Percentiles rank a stretch among this genome's conserved stretches.
These are phyloP conservation scores for Thereva nobilitata DNA, from an alignment of 2,888 invertebrate species.

Conservation along the genomic window DNA sequence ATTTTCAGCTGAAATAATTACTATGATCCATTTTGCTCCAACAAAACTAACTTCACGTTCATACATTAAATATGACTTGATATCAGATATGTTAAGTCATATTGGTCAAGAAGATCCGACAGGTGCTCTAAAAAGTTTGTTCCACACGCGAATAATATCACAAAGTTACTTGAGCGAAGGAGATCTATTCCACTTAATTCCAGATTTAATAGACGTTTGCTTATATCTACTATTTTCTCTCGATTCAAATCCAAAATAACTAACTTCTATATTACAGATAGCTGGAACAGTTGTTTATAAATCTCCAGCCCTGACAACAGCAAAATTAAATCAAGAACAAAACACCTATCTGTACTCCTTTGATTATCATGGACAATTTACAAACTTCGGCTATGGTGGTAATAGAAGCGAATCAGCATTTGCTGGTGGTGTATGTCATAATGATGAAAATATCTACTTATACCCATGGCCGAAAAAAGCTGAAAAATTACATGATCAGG, in stretches of 20 bases:
- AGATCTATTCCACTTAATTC: conserved; percentile 33
- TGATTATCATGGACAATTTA: conserved; percentile 36
- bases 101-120: conserved; percentile 33
- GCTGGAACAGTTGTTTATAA: conserved; percentile 36
- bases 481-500: conserved; percentile 52
- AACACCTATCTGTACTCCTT: conserved; percentile 37
- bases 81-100: conserved; percentile 31
- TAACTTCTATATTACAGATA: conserved; percentile 21
- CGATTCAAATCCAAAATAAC: background rate
- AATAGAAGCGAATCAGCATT: conserved; percentile 58
- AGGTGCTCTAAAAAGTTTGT: conserved; percentile 17
- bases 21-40: conserved; percentile 24
- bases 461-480: conserved; percentile 58
- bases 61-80: conserved; percentile 31
- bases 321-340: conserved; percentile 16
- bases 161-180: conserved; percentile 10
- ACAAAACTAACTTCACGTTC: conserved; percentile 12
- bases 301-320: conserved; percentile 22
- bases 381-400: conserved; percentile 47
- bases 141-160: conserved; percentile 6
- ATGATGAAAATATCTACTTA: conserved; percentile 64
- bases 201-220: conserved; percentile 37
- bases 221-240: background rate
- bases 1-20: conserved; percentile 35
- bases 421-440: conserved; percentile 61